These are phyloP conservation scores for Thecocarcelia acutangulata DNA, from an alignment of 2,888 invertebrate genomes.

Conservation along the genomic window DNA sequence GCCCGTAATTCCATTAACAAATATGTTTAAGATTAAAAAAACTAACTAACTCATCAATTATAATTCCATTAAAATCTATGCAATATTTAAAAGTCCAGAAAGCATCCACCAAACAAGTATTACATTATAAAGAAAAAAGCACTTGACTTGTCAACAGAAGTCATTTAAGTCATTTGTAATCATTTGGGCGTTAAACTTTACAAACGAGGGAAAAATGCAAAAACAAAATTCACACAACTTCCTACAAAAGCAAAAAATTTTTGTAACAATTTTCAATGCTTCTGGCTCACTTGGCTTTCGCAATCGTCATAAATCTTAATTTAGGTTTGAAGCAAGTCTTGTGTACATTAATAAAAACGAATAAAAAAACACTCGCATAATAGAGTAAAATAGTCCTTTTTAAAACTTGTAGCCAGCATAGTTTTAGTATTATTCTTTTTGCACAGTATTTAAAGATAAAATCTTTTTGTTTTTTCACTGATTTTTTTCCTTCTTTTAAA, in stretches of 20 bases:
- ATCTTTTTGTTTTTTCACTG: constrained; percentile 33
- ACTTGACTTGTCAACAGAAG: constrained; percentile 69
- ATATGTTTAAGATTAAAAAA: neutral
- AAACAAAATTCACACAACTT: constrained; percentile 2
- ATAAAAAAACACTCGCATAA: neutral
- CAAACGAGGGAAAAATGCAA: neutral
- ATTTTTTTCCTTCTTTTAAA: constrained; percentile 13
- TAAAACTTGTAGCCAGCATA: constrained; percentile 6
- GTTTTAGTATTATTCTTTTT: constrained; percentile 13
- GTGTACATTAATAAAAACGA: constrained; percentile 3
- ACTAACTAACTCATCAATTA: constrained; percentile 8
- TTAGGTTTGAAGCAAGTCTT: constrained; percentile 50
- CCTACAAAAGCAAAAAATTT: constrained; percentile 4
- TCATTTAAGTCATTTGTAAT: constrained; percentile 71
- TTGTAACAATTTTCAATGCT: constrained; percentile 55
- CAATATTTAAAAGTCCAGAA: constrained; percentile 51
- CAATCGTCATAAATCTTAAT: constrained; percentile 69
- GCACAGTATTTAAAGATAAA: constrained; percentile 42
- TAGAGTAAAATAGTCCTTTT: constrained; percentile 9
- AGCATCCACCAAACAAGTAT: neutral
- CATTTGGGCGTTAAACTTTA: constrained; percentile 69
- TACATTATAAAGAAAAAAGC: constrained; percentile 20
- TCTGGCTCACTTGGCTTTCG: constrained; percentile 62
- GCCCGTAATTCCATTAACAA: too few relatives aligned
- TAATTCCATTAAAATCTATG: constrained; percentile 29